Conservation (phyloP, 2,888 invertebrate species). For the Axea sp. region DNA sequence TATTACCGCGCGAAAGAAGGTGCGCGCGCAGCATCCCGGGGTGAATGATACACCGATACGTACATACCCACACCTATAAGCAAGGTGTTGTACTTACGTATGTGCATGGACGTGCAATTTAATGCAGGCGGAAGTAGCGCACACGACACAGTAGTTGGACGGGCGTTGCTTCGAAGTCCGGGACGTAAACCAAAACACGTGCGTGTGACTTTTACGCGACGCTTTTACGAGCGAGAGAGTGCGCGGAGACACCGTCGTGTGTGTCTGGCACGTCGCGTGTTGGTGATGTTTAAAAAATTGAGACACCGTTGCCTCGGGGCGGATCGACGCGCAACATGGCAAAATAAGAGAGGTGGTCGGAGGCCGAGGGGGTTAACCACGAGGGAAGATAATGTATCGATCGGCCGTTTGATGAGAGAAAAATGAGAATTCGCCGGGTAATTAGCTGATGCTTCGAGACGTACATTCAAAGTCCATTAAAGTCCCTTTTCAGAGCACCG, state of each 20-base stretch:
- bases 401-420: constrained; percentile 6
- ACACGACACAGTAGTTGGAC: constrained; percentile 3
- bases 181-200: constrained; percentile 33
- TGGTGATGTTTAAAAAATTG: constrained; percentile 16
- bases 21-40: neutral
- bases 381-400: constrained; percentile 19
- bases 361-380: neutral
- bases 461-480: no score
- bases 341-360: neutral
- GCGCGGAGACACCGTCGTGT: neutral
- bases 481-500: no score
- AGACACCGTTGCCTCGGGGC: neutral
- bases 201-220: constrained; percentile 37
- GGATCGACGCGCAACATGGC: constrained; percentile 2
- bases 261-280: constrained; percentile 21
- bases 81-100: no score
- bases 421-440: constrained; percentile 2
- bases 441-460: neutral
- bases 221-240: constrained; percentile 26
- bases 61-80: neutral
- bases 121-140: constrained; percentile 19
- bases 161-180: neutral
- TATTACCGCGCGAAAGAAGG: no score
- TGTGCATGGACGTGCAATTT: constrained; percentile 23
- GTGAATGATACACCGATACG: constrained; percentile 3